Evolutionary conservation across 1,140 invertebrate genomes (phyloP).

Genomic region (Trichonephila clavipes): DNA sequence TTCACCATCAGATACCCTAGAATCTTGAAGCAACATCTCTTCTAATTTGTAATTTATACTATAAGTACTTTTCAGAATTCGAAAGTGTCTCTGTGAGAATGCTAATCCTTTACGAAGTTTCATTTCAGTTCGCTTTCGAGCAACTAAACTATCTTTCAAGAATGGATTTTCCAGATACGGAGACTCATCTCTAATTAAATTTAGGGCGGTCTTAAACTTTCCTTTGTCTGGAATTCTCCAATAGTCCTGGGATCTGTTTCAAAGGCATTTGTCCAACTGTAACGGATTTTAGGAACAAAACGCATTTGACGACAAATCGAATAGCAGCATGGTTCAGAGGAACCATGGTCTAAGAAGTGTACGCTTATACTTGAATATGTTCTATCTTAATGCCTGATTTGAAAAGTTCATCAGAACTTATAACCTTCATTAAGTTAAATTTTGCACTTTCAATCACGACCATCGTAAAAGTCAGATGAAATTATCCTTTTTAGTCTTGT

Average conservation of each 20-base stretch:
- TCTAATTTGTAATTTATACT: slow-evolving; percentile 34
- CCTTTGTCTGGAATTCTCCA: slow-evolving; percentile 49
- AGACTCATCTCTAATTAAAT: slow-evolving; percentile 55
- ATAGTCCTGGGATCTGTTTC: slow-evolving; percentile 35
- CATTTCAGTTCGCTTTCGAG: slow-evolving; percentile 15
- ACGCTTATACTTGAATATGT: not conserved
- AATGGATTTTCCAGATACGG: slow-evolving; percentile 14
- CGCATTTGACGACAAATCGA: slow-evolving; percentile 32
- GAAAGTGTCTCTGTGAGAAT: slow-evolving; percentile 1
- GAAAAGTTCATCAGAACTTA: too few relatives aligned
- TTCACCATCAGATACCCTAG: not conserved
- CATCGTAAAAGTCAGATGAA: too few relatives aligned
- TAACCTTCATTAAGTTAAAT: too few relatives aligned
- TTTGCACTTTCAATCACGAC: too few relatives aligned
- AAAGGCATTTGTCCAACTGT: slow-evolving; percentile 57
- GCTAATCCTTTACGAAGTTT: slow-evolving; percentile 16
- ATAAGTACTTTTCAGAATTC: slow-evolving; percentile 6
- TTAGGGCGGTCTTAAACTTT: slow-evolving; percentile 24
- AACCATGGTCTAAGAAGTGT: not conserved
- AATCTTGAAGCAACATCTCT: not conserved
- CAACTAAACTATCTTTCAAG: slow-evolving; percentile 13
- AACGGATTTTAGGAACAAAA: slow-evolving; percentile 57
- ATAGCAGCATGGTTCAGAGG: not conserved
- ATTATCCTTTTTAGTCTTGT: too few relatives aligned
- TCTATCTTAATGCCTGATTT: too few relatives aligned